These are phyloP conservation scores for Argyrosomus regius DNA, from an alignment of 2,797 vertebrate genomes.

Conservation along the genomic window DNA sequence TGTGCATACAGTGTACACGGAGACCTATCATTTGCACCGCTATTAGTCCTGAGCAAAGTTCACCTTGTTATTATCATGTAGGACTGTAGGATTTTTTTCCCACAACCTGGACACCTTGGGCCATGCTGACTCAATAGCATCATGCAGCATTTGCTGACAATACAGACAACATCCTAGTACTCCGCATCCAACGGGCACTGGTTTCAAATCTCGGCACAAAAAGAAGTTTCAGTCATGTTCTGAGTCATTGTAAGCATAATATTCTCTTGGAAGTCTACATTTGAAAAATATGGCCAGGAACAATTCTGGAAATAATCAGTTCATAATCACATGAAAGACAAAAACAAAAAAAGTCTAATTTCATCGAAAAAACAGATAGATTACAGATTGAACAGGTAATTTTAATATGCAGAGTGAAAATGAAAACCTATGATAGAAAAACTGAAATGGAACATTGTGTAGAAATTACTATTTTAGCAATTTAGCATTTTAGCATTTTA, in stretches of 20 bases:
- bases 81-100: neutral
- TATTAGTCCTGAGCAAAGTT: conserved; percentile 1
- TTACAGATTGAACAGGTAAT: neutral
- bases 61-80: neutral
- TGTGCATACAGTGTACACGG: neutral
- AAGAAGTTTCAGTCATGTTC: neutral
- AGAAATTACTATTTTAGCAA: no score
- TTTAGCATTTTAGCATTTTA: no score
- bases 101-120: neutral
- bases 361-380: no score
- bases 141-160: conserved; percentile 13
- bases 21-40: neutral
- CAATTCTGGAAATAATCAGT: neutral
- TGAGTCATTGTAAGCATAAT: neutral
- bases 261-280: neutral
- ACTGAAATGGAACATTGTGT: neutral
- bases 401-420: neutral
- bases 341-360: neutral
- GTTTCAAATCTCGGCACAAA: neutral
- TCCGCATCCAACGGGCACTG: neutral
- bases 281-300: neutral
- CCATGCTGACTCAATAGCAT: conserved; percentile 7
- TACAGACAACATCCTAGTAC: neutral
- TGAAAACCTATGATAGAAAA: neutral
- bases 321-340: neutral